Evolutionary conservation across 2,888 invertebrate genomes (phyloP).

Genomic region (Diabrotica balteata): DNA sequence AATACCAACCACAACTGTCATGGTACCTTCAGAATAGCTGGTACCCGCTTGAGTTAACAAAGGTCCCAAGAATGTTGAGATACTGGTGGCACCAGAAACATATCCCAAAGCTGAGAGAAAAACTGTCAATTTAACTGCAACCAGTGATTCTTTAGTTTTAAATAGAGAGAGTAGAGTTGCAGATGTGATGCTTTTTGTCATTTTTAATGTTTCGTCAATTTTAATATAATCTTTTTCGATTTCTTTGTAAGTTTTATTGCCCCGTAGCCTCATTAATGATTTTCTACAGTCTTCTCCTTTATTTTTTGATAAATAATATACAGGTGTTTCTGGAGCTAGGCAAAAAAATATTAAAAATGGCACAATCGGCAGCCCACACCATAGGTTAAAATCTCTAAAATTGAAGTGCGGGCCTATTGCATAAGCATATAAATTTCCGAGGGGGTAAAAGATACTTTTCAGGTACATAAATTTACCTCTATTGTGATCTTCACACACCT

Average conservation of each 20-base stretch:
- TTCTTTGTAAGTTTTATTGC: conserved; percentile 1
- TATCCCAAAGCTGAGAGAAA: not conserved
- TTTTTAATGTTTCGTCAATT: not conserved
- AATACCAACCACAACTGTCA: conserved; percentile 14
- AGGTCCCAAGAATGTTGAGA: conserved; percentile 15
- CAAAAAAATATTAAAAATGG: not conserved
- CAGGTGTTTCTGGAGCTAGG: conserved; percentile 4
- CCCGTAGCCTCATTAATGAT: not conserved
- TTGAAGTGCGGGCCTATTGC: not conserved
- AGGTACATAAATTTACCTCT: not conserved
- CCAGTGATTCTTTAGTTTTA: conserved; percentile 1
- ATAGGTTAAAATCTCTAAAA: not conserved
- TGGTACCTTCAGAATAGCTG: conserved; percentile 3
- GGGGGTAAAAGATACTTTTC: not conserved
- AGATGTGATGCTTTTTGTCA: conserved; percentile 31
- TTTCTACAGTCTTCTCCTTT: conserved; percentile 1
- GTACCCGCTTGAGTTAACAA: conserved; percentile 12
- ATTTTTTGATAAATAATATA: conserved; percentile 1
- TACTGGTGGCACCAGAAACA: conserved; percentile 7
- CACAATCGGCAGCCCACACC: not conserved
- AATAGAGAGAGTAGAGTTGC: not conserved
- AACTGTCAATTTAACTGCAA: conserved; percentile 8
- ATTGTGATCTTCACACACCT: conserved; percentile 6
- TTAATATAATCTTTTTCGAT: not conserved
- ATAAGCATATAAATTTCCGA: not conserved